Evolutionary conservation across 2,888 invertebrate genomes (phyloP).

Genomic region (Lacanobia oleracea): DNA sequence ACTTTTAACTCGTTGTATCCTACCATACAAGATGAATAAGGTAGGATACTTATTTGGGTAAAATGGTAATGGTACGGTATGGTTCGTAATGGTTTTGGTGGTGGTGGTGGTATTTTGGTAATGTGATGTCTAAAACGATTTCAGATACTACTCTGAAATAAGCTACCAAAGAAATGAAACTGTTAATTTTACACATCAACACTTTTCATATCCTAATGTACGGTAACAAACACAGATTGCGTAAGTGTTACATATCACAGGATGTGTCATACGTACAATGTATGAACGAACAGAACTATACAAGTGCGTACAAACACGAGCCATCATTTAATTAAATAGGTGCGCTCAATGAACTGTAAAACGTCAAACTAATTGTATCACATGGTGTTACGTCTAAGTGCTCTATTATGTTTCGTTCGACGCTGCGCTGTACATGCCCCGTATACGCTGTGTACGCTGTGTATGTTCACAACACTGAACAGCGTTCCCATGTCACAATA

Average conservation of each 20-base stretch:
- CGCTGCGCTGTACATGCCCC: not conserved
- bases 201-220: not conserved
- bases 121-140: too few relatives aligned
- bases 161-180: not conserved
- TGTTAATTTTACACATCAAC: too few relatives aligned
- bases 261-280: not conserved
- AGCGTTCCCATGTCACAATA: slow-evolving; percentile 56
- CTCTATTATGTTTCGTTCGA: slow-evolving; percentile 48
- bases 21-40: too few relatives aligned
- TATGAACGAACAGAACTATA: not conserved
- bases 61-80: too few relatives aligned
- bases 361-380: slow-evolving; percentile 31
- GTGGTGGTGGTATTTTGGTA: too few relatives aligned
- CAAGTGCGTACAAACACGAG: not conserved
- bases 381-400: slow-evolving; percentile 50
- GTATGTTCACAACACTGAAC: slow-evolving; percentile 16
- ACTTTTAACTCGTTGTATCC: too few relatives aligned
- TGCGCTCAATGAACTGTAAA: slow-evolving; percentile 42
- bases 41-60: too few relatives aligned
- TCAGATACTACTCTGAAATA: too few relatives aligned
- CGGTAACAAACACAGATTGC: too few relatives aligned
- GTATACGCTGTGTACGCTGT: not conserved
- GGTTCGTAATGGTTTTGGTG: too few relatives aligned
- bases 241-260: too few relatives aligned
- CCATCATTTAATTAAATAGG: slow-evolving; percentile 28